Base-by-base conservation (phyloP, 2,797 vertebrate species). In the Myotis vivesi region DNA sequence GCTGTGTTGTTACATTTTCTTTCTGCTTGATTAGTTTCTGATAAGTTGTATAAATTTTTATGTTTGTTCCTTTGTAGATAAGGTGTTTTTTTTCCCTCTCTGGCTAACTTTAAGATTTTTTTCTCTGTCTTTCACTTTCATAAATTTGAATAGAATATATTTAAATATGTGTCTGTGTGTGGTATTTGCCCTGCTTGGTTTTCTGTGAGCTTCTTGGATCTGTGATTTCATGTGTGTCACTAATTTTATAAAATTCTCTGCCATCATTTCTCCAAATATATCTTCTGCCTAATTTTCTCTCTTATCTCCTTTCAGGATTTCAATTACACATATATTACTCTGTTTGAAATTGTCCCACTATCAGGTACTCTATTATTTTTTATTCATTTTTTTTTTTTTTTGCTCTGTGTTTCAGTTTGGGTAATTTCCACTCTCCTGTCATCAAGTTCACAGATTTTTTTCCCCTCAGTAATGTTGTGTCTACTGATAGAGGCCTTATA, bases 181-280 rank as follows among this genome's bases (percentile, higher is more conserved):
- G 13, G 0, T 72, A 55, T 77, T 76, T 73, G 51, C 72, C 19
- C 25, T 90, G 22, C 7, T 53, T 72, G 3, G 5, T 16, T 9
- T 68, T 92, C 20, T 85, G 10, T 87, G 69, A 77, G 16, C 12
- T 77, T 91, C 44, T 62, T 91, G 23, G 13, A 69, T 57, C 25
- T 94, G 33, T 51, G 23, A 59, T 82, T 87, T 76, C 16, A 59
- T 64, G 6, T 68, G 28, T 87, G 23, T 64, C 41, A 66, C 10
- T 62, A 75, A 92, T 91, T 95, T 95, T 73, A 7, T 76, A 90
- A 84, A 93, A 51, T 92, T 80, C 4, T 62, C 36, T 86, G 53
- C 36, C 16, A 76, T 75, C 80, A 55, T 89, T 91, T 93, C 12
- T 51, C 69, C 46, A 85, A 20, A 23, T 73, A 62, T 91, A 64